A percentile compares a stretch with the other conserved stretches of the same genome.
Evolutionary conservation across 1,140 invertebrate species (phyloP).

Genomic region (Scaptomyza montana): DNA sequence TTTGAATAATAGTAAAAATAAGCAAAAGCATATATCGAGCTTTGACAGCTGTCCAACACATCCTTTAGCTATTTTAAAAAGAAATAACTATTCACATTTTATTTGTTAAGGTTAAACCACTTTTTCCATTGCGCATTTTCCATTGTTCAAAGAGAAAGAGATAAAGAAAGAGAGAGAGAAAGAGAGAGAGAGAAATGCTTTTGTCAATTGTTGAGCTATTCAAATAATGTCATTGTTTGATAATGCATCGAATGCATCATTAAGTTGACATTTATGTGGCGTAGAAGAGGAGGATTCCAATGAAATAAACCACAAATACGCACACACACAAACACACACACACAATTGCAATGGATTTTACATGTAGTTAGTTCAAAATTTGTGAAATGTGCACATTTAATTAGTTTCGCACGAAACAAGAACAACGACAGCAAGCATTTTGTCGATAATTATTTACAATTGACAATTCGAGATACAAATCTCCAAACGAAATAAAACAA

Average conservation of each 20-base stretch:
- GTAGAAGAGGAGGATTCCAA: neutral
- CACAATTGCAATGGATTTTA: conserved; percentile 2
- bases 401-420: conserved; percentile 31
- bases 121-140: too few species aligned
- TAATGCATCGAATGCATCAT: conserved; percentile 40
- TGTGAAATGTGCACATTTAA: conserved; percentile 36
- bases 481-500: conserved; percentile 12
- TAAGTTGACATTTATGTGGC: conserved; percentile 20
- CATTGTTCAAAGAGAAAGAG: too few species aligned
- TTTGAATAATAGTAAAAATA: too few species aligned
- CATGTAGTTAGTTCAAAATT: neutral
- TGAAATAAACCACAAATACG: conserved; percentile 44
- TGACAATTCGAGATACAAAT: conserved; percentile 18
- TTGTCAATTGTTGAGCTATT: conserved; percentile 10
- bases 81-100: too few species aligned
- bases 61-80: too few species aligned
- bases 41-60: too few species aligned
- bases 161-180: too few species aligned
- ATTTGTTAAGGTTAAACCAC: too few species aligned
- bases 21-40: too few species aligned
- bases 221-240: conserved; percentile 14
- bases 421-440: conserved; percentile 21
- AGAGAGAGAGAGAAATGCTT: neutral
- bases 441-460: conserved; percentile 37
- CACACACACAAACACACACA: conserved; percentile 7